phyloP scores from a whole-genome alignment of 2,797 vertebrate species.

The Petrocephalus sullivani region DNA sequence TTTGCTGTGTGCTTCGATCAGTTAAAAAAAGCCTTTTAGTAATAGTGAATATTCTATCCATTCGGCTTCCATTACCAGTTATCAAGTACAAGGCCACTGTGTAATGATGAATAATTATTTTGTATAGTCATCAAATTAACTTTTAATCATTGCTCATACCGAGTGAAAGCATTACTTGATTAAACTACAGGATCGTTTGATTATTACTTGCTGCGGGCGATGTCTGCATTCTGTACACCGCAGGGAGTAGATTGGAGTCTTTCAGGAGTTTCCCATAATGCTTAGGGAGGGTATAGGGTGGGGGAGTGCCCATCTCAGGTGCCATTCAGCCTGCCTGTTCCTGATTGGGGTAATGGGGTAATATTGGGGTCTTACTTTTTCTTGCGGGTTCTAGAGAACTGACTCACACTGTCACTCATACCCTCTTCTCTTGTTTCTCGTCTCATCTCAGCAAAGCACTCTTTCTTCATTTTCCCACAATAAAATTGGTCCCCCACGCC shows the following conservation, averaged over 20 bases:
- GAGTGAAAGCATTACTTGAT: conserved; percentile 2
- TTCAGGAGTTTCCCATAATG: not conserved
- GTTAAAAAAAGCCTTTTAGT: not conserved
- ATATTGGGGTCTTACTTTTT: not conserved
- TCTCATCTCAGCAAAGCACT: not conserved
- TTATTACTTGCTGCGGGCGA: not conserved
- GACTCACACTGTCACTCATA: not conserved
- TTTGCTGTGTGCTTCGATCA: not conserved
- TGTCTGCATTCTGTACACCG: not conserved
- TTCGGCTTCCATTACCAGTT: not conserved
- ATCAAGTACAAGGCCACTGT: not conserved
- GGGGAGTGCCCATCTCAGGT: not conserved
- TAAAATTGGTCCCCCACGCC: not conserved
- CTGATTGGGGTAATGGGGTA: not conserved
- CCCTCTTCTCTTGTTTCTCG: not conserved
- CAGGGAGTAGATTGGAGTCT: not conserved
- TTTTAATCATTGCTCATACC: not conserved
- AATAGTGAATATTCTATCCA: not conserved
- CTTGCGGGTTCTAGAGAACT: not conserved
- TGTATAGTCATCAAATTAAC: not conserved
- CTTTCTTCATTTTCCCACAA: not conserved
- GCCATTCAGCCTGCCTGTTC: not conserved
- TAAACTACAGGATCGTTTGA: not conserved
- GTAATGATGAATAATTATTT: conserved; percentile 1
- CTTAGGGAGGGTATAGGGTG: not conserved